Conservation (phyloP, 2,888 invertebrate genomes). For the Doris montereyensis region DNA sequence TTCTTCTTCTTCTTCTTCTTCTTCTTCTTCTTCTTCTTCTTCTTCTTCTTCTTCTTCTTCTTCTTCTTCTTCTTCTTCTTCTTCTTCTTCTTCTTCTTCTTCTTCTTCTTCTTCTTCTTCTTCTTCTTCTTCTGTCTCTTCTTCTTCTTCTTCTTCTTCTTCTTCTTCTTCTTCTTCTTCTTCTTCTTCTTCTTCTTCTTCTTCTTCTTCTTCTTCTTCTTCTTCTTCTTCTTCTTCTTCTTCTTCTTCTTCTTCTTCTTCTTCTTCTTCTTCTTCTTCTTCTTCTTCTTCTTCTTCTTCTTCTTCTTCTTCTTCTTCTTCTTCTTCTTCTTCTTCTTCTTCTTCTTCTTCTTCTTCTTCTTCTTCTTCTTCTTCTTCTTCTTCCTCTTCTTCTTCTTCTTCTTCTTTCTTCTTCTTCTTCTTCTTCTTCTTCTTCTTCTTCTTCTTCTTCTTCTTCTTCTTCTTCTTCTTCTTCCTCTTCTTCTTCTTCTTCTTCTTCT, state of each 20-base stretch:
- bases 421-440: not conserved
- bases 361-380: not conserved
- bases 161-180: not conserved
- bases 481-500: not conserved
- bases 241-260: not conserved
- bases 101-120: constrained; percentile 7
- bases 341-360: constrained; percentile 29
- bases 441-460: not conserved
- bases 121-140: not conserved
- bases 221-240: not conserved
- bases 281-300: constrained; percentile 15
- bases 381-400: not conserved
- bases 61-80: constrained; percentile 11
- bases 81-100: constrained; percentile 16
- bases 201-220: not conserved
- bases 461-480: not conserved
- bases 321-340: constrained; percentile 13
- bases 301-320: not conserved
- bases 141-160: not conserved
- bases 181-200: not conserved
- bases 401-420: constrained; percentile 18
- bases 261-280: not conserved
- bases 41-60: constrained; percentile 20
- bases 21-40: constrained; percentile 22
- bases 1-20: not conserved